Conservation (phyloP, 2,888 invertebrate genomes). For the Ophion obscuratus region DNA sequence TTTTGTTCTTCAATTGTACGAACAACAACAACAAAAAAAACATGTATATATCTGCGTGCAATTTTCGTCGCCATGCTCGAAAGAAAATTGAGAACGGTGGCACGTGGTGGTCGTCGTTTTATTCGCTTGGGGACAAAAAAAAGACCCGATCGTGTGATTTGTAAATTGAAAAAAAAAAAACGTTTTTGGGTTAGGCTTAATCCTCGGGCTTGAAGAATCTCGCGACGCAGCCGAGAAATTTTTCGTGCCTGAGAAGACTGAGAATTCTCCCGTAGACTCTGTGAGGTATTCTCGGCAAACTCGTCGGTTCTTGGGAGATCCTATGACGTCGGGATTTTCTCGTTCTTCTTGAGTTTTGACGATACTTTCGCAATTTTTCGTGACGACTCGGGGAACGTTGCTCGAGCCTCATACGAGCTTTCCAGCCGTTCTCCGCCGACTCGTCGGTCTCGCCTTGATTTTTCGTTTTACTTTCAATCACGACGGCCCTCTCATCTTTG, state of each 20-base stretch:
- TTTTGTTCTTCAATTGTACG: slow-evolving; percentile 26
- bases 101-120: slow-evolving; percentile 33
- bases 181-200: background rate
- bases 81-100: slow-evolving; percentile 47
- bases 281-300: slow-evolving; percentile 66
- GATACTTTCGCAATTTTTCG: slow-evolving; percentile 1
- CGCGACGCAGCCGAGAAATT: slow-evolving; percentile 69
- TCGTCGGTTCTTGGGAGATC: slow-evolving; percentile 38
- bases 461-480: background rate
- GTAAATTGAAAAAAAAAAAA: background rate
- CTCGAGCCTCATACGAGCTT: slow-evolving; percentile 44
- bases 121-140: background rate
- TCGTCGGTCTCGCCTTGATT: slow-evolving; percentile 4
- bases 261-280: slow-evolving; percentile 66
- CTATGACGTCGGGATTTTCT: slow-evolving; percentile 41
- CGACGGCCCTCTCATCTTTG: background rate
- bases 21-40: slow-evolving; percentile 38
- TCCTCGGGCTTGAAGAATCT: slow-evolving; percentile 61
- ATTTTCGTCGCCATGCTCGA: slow-evolving; percentile 40
- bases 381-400: background rate
- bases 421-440: slow-evolving; percentile 38
- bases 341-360: slow-evolving; percentile 17
- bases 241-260: slow-evolving; percentile 65
- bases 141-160: background rate
- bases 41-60: slow-evolving; percentile 15